Evolutionary conservation across 1,140 invertebrate species (phyloP), one percentile per base, ranked within the genome.

Genomic region (Papilio glaucus): DNA sequence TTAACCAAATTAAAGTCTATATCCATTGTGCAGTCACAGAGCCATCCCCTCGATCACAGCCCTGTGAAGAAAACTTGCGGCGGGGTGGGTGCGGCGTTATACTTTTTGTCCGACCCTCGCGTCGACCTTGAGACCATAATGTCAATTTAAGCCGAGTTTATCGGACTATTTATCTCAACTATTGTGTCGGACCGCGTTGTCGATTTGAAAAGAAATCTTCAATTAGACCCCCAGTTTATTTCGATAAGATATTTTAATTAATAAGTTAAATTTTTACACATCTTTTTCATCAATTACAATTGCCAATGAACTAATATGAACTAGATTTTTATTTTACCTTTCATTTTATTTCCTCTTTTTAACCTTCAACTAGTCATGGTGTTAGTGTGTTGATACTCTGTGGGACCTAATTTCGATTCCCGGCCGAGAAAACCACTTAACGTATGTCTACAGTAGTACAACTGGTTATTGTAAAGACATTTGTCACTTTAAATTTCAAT

Each of bases 131-230:
- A 24, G 24, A 10, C 0, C 4, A 13, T 57, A 57, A 57, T 57
- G 49, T 57, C 49, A 57, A 57, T 26, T 57, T 57, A 57, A 4
- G 49, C 18, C 10, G 1, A 21, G 49, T 57, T 57, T 57, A 53
- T 53, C 49, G 6, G 21, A 53, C 9, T 4, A 53, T 53, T 53
- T 53, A 57, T 57, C 49, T 12, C 49, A 26, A 13, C 9, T 57
- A 57, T 53, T 57, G 21, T 57, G 5, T 33, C 29, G 42, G n/a
- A n/a, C 15, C n/a, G 42, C n/a, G 42, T 45, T 5, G 42, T 45
- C 6, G 29, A 33, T 18, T 15, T 6, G n/a, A 45, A 45, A 18
- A 45, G 1, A 45, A n/a, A 33, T 33, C 29, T 33, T 33, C 29
- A 33, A 33, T 33, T 6, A 5, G 42, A 45, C 42, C 6, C 4